A percentile compares a stretch with the other conserved stretches of the same genome.
Conservation (phyloP, 1,140 invertebrate genomes). For the Polypedilum vanderplanki region DNA sequence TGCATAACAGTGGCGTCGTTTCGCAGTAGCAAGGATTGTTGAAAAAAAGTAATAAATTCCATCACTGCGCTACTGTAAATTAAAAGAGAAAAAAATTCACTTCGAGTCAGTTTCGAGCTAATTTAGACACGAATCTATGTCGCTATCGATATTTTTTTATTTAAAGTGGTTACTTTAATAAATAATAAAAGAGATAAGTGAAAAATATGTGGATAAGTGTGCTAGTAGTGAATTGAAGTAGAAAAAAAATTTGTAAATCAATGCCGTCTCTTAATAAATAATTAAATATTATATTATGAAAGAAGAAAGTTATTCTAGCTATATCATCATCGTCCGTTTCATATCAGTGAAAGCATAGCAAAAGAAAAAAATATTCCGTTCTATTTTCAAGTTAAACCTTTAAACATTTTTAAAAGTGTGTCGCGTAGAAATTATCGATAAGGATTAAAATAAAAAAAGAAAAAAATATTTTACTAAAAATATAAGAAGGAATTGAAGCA, state of each 20-base stretch:
- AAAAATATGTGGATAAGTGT: background rate
- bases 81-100: background rate
- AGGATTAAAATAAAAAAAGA: background rate
- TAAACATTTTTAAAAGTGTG: background rate
- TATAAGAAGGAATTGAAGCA: background rate
- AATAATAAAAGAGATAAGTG: background rate
- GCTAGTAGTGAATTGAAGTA: background rate
- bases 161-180: constrained; percentile 25
- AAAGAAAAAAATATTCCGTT: background rate
- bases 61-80: background rate
- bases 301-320: background rate
- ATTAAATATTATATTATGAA: background rate
- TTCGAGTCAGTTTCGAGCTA: constrained; percentile 24
- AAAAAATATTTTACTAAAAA: background rate
- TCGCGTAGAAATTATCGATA: background rate
- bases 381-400: background rate
- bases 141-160: constrained; percentile 19
- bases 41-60: background rate
- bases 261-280: background rate
- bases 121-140: constrained; percentile 21
- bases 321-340: background rate
- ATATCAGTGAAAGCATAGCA: background rate
- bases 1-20: background rate
- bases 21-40: background rate
- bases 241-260: background rate